These are phyloP conservation scores for Acronicta leporina DNA, from an alignment of 2,888 invertebrate species.

Conservation along the genomic window DNA sequence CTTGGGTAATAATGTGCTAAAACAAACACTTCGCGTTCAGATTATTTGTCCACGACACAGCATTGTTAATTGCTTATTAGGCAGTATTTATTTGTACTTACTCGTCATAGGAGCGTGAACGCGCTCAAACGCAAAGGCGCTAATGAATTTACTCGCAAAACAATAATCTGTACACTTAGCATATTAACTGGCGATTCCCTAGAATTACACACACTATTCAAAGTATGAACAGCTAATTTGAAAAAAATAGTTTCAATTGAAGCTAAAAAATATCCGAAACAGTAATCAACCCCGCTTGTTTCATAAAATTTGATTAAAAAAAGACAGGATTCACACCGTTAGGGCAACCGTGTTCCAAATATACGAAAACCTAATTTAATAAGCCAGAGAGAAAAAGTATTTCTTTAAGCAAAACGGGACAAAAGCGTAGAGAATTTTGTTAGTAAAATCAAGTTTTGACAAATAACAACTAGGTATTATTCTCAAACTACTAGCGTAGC, in stretches of 20 bases:
- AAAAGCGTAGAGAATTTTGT: background rate
- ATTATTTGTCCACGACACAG: constrained; percentile 10
- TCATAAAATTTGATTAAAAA: constrained; percentile 3
- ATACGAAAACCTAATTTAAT: constrained; percentile 17
- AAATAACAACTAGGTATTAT: background rate
- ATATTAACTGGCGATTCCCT: background rate
- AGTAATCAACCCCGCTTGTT: background rate
- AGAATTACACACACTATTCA: background rate
- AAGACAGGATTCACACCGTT: constrained; percentile 7
- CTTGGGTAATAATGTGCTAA: constrained; percentile 3
- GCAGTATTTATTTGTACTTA: constrained; percentile 2
- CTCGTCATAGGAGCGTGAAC: background rate
- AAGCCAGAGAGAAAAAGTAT: background rate
- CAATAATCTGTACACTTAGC: constrained; percentile 1
- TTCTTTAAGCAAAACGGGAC: background rate
- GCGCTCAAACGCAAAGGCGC: constrained; percentile 2
- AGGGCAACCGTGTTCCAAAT: constrained; percentile 4
- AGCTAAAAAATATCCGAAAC: background rate
- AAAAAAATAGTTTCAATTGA: background rate
- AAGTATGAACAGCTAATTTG: background rate
- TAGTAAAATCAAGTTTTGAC: constrained; percentile 1
- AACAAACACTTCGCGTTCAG: constrained; percentile 5
- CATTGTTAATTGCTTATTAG: constrained; percentile 15
- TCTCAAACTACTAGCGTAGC: background rate
- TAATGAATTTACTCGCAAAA: constrained; percentile 17